Evolutionary conservation across 53 echinoderm and acorn worm species (phyloP).

Genomic region (Astropecten irregularis): DNA sequence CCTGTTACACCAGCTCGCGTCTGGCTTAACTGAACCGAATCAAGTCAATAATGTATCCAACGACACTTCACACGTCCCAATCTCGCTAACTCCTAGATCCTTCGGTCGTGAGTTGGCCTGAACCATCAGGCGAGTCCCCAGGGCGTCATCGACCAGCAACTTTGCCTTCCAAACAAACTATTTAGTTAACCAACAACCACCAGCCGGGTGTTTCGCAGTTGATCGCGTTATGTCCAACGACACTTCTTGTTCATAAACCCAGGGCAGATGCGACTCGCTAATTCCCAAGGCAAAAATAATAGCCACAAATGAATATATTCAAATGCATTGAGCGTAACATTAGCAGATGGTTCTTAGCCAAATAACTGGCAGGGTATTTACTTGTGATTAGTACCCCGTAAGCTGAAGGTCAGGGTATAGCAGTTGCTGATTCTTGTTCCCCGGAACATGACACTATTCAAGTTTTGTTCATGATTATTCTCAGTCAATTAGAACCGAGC

Average conservation of each 20-base stretch:
- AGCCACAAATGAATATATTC: no score
- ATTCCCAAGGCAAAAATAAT: constrained; percentile 37
- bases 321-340: constrained; percentile 19
- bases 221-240: constrained; percentile 26
- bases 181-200: not conserved
- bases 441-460: no score
- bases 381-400: constrained; percentile 25
- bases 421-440: no score
- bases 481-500: no score
- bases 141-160: constrained; percentile 14
- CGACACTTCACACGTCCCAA: constrained; percentile 47
- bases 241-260: no score
- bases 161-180: constrained; percentile 1
- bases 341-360: constrained; percentile 21
- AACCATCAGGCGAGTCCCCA: not conserved
- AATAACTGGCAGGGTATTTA: constrained; percentile 7
- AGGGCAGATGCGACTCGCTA: not conserved
- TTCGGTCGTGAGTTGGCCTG: not conserved
- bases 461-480: no score
- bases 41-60: constrained; percentile 37
- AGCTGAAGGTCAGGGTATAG: no score
- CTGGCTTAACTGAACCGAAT: not conserved
- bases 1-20: not conserved
- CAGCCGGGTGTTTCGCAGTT: constrained; percentile 37
- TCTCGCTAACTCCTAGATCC: not conserved